A percentile compares a stretch with the other conserved stretches of the same genome.
Conservation (phyloP, 2,888 invertebrate genomes). For the Sinhomidia bicolor region DNA sequence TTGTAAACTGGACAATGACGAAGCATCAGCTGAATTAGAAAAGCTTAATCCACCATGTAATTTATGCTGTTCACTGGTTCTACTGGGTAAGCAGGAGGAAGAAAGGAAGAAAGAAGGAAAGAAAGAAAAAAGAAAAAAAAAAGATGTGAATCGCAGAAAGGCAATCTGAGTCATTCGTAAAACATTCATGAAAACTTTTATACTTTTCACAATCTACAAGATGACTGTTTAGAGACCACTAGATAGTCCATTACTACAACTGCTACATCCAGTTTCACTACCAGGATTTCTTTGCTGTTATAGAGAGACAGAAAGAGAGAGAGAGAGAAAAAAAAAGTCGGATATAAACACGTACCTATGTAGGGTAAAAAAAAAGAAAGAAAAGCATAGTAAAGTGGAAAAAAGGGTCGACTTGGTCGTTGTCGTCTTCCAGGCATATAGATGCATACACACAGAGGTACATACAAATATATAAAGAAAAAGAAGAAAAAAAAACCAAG, state of each 20-base stretch:
- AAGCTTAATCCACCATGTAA: constrained; percentile 73
- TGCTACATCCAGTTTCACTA: neutral
- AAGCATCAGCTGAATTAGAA: constrained; percentile 72
- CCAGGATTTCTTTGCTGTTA: neutral
- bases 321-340: neutral
- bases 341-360: neutral
- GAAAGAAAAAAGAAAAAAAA: no score
- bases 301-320: neutral
- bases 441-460: no score
- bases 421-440: neutral
- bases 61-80: constrained; percentile 70
- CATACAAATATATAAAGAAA: no score
- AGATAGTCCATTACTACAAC: constrained; percentile 50
- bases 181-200: constrained; percentile 73
- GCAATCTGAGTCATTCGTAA: constrained; percentile 75
- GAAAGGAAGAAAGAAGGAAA: no score
- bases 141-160: constrained; percentile 61
- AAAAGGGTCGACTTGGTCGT: constrained; percentile 27
- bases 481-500: constrained; percentile 41
- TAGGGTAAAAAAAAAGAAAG: neutral
- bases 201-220: constrained; percentile 69
- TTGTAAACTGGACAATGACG: constrained; percentile 72
- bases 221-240: constrained; percentile 67
- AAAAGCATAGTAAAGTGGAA: constrained; percentile 12
- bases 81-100: constrained; percentile 27